phyloP scores from a whole-genome alignment of 2,888 invertebrate species.

The Catocala sponsa region DNA sequence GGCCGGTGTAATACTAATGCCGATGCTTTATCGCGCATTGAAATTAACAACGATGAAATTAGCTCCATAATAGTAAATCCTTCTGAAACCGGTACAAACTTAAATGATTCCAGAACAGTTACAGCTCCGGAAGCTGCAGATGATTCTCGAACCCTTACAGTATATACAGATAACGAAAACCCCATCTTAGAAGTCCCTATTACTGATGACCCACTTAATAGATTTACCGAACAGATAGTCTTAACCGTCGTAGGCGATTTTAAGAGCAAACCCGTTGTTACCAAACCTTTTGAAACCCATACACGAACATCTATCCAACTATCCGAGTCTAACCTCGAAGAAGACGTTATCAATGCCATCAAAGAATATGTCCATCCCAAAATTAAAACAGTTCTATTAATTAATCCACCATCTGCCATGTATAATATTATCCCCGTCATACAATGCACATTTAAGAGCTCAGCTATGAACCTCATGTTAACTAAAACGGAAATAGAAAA shows the following conservation, averaged over 20 bases:
- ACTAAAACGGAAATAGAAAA: constrained; percentile 9
- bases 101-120: not conserved
- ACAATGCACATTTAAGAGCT: constrained; percentile 6
- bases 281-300: constrained; percentile 19
- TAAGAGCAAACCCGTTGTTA: constrained; percentile 5
- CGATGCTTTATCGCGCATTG: constrained; percentile 7
- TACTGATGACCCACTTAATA: constrained; percentile 17
- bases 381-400: constrained; percentile 7
- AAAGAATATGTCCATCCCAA: constrained; percentile 10
- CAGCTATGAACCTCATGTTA: constrained; percentile 7
- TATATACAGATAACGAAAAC: constrained; percentile 9
- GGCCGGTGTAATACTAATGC: not conserved
- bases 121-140: not conserved
- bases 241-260: constrained; percentile 13
- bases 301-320: constrained; percentile 9
- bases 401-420: constrained; percentile 7
- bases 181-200: constrained; percentile 18
- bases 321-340: constrained; percentile 6
- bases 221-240: constrained; percentile 9
- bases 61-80: constrained; percentile 8
- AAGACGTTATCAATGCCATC: constrained; percentile 7
- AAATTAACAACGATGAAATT: constrained; percentile 13
- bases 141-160: not conserved
- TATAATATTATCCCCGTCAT: constrained; percentile 10
- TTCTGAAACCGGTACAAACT: not conserved